phyloP scores from a whole-genome alignment of 2,113 vertebrate genomes.

The Motacilla alba region DNA sequence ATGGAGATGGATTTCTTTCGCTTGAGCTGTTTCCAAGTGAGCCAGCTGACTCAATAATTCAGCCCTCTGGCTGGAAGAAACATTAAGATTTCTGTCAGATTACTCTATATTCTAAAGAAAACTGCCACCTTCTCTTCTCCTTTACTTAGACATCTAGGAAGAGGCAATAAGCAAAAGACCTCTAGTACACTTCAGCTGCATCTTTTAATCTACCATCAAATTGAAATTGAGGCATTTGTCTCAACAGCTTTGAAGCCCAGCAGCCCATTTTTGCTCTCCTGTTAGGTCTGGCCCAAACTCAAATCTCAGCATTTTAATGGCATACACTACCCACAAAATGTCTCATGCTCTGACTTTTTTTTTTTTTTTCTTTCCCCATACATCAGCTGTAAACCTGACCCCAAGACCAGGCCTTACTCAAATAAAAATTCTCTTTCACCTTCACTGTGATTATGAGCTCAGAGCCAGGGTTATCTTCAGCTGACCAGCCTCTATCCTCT shows the following conservation, averaged over 20 bases:
- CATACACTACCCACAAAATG: neutral
- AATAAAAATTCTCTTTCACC: neutral
- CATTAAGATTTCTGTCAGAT: conserved; percentile 46
- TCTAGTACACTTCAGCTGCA: neutral
- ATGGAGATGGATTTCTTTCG: conserved; percentile 14
- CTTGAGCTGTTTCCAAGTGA: conserved; percentile 41
- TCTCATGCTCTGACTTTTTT: neutral
- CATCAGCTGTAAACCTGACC: neutral
- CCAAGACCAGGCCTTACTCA: neutral
- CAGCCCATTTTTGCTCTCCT: neutral
- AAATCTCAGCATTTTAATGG: neutral
- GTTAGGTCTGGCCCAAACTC: neutral
- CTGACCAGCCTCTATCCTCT: neutral
- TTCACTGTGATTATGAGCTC: neutral
- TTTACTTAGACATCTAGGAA: conserved; percentile 21
- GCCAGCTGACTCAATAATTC: conserved; percentile 46
- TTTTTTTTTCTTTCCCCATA: no score
- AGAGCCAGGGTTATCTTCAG: neutral
- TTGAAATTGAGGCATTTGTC: neutral
- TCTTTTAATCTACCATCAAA: conserved; percentile 1
- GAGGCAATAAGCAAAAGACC: conserved; percentile 22
- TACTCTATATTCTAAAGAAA: conserved; percentile 37
- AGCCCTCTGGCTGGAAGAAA: conserved; percentile 26
- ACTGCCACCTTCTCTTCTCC: conserved; percentile 23
- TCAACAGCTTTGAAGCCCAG: neutral